Base-by-base conservation (phyloP, 1,140 invertebrate genomes). In the Atta colombica region DNA sequence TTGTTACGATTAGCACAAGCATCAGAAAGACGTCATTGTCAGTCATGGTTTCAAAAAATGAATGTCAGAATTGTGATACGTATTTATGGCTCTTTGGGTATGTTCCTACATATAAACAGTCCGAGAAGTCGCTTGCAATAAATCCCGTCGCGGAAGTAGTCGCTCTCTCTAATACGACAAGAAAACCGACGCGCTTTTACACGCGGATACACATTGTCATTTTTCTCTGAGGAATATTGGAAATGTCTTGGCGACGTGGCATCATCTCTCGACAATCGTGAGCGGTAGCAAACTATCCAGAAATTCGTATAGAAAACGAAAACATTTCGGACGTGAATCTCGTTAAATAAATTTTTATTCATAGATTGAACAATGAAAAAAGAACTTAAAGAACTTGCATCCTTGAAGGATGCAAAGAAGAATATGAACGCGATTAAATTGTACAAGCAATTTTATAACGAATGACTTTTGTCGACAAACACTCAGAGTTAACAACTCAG, bases 121-220 rank as follows among this genome's bases (percentile, higher is more conserved):
- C 16, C 35, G 21, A 81, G 53, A 71, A 71, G 66, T 71, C 51
- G 31, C 31, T 55, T 5, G 66, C 35, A 31, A 66, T 81, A 71
- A 81, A 81, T 81, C 21, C 25, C 16, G 77, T 45, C n/a, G 16
- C 16, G 65, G 1, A 69, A 71, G 51, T 18, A 71, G 66, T 58
- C 31, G 10, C 31, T 55, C 77, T 51, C 45, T 66, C 10, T 31
- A 45, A 81, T 31, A 55, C 66, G 21, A 71, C 65, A 39, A 81
- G 65, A 39, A 81, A 10, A 71, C 45, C n/a, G 63, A 68, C 77
- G 61, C 45, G 49, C 60, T 49, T 66, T 78, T 53, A 53, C 77
- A n/a, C 65, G 49, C 77, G 28, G 31, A 39, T 81, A 55, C 65
- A 49, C 51, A 25, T 35, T 16, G 21, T 71, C 35, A 71, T 71